A percentile compares a stretch with the other conserved stretches of the same genome.
phyloP scores from a whole-genome alignment of 2,113 vertebrate species.

The Chitala chitala region DNA sequence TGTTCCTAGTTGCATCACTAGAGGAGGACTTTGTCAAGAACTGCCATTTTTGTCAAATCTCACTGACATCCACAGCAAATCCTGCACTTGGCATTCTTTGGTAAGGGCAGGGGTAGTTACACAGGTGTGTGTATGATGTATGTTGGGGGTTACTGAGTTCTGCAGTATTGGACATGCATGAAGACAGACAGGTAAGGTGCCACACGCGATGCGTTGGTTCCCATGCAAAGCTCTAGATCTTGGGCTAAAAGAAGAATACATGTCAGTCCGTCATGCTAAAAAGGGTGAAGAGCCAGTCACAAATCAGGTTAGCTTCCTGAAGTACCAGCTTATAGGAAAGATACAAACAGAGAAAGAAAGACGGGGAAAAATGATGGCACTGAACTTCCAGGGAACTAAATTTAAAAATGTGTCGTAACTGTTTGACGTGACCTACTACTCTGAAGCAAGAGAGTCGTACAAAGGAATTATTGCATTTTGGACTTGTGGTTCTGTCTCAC shows the following conservation, averaged over 20 bases:
- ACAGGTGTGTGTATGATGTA: neutral
- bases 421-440: no score
- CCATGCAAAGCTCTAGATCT: slow-evolving; percentile 64
- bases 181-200: slow-evolving; percentile 7
- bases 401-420: no score
- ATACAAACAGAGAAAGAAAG: no score
- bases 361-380: no score
- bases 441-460: no score
- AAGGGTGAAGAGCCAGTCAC: slow-evolving; percentile 39
- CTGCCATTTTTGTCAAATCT: no score
- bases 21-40: neutral
- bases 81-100: neutral
- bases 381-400: no score
- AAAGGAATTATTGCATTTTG: no score
- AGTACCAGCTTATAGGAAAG: slow-evolving; percentile 37
- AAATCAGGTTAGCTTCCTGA: slow-evolving; percentile 6
- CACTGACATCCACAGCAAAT: neutral
- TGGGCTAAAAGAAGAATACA: slow-evolving; percentile 46
- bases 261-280: slow-evolving; percentile 61
- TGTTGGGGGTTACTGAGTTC: neutral
- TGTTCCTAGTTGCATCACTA: neutral
- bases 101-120: neutral
- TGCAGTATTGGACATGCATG: slow-evolving; percentile 30
- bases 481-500: no score
- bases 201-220: slow-evolving; percentile 30